phyloP scores from a whole-genome alignment of 2,113 vertebrate species.

The Hyla sarda region DNA sequence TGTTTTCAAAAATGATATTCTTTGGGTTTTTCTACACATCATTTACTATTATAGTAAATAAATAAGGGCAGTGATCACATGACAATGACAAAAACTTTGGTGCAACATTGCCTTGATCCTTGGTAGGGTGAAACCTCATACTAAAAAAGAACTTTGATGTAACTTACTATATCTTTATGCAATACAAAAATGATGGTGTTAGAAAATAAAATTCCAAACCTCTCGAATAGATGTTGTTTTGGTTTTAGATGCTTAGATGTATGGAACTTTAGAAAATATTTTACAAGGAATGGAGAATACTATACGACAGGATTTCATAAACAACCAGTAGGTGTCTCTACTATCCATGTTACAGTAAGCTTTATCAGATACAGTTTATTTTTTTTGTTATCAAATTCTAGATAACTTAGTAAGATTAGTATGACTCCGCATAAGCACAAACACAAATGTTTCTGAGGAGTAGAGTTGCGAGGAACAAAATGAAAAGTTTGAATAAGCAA shows the following conservation, averaged over 20 bases:
- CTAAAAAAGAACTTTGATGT: too few species aligned
- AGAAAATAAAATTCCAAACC: too few species aligned
- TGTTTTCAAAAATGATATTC: too few species aligned
- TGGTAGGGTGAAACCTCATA: too few species aligned
- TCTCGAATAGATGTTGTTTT: not conserved
- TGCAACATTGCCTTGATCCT: too few species aligned
- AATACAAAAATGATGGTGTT: not conserved
- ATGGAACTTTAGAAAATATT: not conserved
- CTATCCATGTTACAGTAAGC: constrained; percentile 16
- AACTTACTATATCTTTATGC: too few species aligned
- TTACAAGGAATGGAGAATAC: not conserved
- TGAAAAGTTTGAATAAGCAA: not conserved
- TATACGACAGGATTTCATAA: not conserved
- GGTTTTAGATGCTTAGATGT: not conserved
- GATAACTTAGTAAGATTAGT: not conserved
- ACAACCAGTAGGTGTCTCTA: constrained; percentile 55
- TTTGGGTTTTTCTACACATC: too few species aligned
- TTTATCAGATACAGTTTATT: not conserved
- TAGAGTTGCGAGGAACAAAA: not conserved
- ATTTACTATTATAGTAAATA: too few species aligned
- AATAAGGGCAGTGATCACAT: too few species aligned
- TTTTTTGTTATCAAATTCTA: not conserved
- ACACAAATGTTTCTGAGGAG: not conserved
- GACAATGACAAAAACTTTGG: too few species aligned
- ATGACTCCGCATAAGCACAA: not conserved